Percentiles rank a stretch among this genome's conserved stretches.
Conservation (phyloP, 2,113 vertebrate genomes). For the Equus przewalskii region DNA sequence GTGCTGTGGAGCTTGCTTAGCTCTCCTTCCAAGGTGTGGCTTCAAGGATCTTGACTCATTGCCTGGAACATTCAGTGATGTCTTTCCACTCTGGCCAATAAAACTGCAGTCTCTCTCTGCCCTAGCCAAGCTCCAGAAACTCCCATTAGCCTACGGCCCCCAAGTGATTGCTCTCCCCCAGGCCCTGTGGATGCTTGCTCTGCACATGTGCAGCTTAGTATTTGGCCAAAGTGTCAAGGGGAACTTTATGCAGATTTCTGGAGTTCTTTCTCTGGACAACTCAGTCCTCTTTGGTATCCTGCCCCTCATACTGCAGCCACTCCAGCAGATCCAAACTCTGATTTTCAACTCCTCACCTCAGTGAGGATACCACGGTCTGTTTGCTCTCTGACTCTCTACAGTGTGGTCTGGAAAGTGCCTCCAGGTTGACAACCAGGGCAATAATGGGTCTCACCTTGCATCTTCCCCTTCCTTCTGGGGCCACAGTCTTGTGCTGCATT, state of each 20-base stretch:
- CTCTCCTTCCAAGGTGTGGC: not conserved
- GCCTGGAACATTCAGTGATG: not conserved
- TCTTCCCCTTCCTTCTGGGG: not conserved
- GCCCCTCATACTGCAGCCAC: not conserved
- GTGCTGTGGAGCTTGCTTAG: not conserved
- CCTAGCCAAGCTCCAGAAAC: not conserved
- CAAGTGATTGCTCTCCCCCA: not conserved
- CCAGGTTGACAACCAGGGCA: not conserved
- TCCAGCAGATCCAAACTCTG: not conserved
- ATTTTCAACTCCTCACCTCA: not conserved
- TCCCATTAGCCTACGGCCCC: not conserved
- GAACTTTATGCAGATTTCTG: not conserved
- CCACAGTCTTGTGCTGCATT: not conserved
- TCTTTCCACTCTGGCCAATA: not conserved
- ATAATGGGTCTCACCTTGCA: not conserved
- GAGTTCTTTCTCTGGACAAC: not conserved
- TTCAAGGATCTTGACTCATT: not conserved
- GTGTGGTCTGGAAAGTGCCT: not conserved
- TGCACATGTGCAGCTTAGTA: not conserved
- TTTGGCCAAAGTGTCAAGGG: not conserved
- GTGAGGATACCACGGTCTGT: not conserved
- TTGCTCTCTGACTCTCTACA: not conserved
- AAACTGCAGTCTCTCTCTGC: not conserved
- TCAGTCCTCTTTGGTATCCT: not conserved
- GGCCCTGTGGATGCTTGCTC: not conserved